Evolutionary conservation across 1,140 invertebrate species (phyloP).

Genomic region (Platyura marginata): DNA sequence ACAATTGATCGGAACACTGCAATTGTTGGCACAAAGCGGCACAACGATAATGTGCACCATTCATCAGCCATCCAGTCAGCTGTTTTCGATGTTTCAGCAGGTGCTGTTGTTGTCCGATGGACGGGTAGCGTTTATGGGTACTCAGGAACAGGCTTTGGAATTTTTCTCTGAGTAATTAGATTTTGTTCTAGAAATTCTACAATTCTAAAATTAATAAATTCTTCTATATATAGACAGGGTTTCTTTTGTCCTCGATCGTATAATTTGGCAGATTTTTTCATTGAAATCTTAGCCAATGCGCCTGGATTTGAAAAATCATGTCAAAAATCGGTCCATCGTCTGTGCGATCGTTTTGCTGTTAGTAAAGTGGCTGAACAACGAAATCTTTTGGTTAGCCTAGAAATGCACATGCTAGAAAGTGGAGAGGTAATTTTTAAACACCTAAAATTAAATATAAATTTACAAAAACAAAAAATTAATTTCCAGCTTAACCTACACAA

Average conservation of each 20-base stretch:
- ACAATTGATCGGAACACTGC: constrained; percentile 61
- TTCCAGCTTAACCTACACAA: too few relatives aligned
- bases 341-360: constrained; percentile 59
- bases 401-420: constrained; percentile 35
- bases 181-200: not conserved
- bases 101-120: constrained; percentile 79
- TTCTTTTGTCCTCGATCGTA: constrained; percentile 63
- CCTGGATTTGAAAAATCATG: constrained; percentile 52
- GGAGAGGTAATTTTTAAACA: too few relatives aligned
- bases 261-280: constrained; percentile 86
- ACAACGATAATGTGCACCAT: constrained; percentile 89
- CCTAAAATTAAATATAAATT: too few relatives aligned
- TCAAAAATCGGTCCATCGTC: constrained; percentile 38
- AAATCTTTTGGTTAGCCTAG: constrained; percentile 44
- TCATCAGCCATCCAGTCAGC: constrained; percentile 88
- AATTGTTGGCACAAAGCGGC: constrained; percentile 40
- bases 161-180: constrained; percentile 56
- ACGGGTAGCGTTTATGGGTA: constrained; percentile 71
- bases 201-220: constrained; percentile 1
- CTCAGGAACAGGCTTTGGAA: constrained; percentile 43
- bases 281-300: constrained; percentile 63
- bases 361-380: constrained; percentile 57
- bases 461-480: too few relatives aligned
- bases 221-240: constrained; percentile 35
- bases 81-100: constrained; percentile 76